These are phyloP conservation scores for Anagrus nilaparvatae DNA, from an alignment of 1,140 invertebrate species.

Conservation along the genomic window DNA sequence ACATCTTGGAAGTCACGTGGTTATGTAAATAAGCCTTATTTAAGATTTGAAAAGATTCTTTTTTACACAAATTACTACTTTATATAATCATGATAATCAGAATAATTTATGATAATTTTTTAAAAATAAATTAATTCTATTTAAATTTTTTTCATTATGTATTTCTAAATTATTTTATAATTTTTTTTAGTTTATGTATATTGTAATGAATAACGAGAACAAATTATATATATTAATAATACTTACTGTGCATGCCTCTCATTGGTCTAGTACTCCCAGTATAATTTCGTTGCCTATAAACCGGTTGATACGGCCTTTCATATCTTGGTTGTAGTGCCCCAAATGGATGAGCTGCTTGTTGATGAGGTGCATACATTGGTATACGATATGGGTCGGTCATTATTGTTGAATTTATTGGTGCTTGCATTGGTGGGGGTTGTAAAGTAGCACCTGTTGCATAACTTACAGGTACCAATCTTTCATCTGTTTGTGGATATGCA, in stretches of 20 bases:
- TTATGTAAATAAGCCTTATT: no score
- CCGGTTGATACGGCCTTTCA: constrained; percentile 31
- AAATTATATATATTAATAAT: constrained; percentile 23
- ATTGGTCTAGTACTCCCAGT: constrained; percentile 35
- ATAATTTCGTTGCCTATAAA: constrained; percentile 35
- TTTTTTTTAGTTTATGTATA: no score
- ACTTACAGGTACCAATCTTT: constrained; percentile 30
- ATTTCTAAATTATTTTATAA: no score
- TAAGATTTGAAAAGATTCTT: no score
- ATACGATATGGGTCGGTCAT: constrained; percentile 38
- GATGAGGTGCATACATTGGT: constrained; percentile 32
- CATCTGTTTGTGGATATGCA: constrained; percentile 39
- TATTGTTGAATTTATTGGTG: constrained; percentile 32
- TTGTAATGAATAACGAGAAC: neutral
- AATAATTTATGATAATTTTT: no score
- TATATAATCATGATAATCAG: no score
- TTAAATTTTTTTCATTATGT: no score
- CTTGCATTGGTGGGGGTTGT: constrained; percentile 31
- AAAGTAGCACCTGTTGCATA: constrained; percentile 20
- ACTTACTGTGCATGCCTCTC: constrained; percentile 37
- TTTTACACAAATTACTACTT: no score
- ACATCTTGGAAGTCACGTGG: no score
- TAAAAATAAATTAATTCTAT: no score
- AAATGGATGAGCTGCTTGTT: constrained; percentile 37
- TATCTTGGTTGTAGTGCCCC: constrained; percentile 30